Percentiles rank a stretch among this genome's conserved stretches.
These are phyloP conservation scores for Epistrophe eligans DNA, from an alignment of 2,888 invertebrate species.

Conservation along the genomic window DNA sequence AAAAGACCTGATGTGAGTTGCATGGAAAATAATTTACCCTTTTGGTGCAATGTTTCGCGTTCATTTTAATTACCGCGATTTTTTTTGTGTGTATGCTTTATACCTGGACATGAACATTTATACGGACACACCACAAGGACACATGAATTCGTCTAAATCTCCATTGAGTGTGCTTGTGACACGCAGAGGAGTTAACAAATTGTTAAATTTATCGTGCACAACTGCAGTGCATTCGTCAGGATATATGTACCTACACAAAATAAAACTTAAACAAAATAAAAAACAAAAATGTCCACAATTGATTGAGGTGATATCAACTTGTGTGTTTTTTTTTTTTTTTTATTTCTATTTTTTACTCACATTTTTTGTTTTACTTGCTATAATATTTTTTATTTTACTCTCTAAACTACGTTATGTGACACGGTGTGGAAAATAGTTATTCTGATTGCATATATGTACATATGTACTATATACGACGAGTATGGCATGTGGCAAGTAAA, in stretches of 20 bases:
- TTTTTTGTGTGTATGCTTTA: background rate
- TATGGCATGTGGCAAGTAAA: background rate
- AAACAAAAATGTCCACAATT: constrained; percentile 15
- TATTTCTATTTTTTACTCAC: background rate
- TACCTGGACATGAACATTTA: background rate
- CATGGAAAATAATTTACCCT: constrained; percentile 18
- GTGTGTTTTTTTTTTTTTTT: background rate
- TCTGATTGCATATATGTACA: background rate
- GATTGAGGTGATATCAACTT: constrained; percentile 36
- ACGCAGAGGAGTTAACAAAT: constrained; percentile 37
- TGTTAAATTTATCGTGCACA: constrained; percentile 46
- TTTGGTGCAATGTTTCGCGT: constrained; percentile 14
- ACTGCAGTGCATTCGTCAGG: constrained; percentile 30
- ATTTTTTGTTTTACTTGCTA: constrained; percentile 2
- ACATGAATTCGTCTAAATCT: constrained; percentile 18
- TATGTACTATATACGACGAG: background rate
- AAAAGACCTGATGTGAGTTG: background rate
- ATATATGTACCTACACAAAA: background rate
- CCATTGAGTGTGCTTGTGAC: constrained; percentile 19
- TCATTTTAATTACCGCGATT: constrained; percentile 21
- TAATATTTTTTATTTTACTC: background rate
- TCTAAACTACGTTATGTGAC: constrained; percentile 1
- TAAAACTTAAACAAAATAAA: no score
- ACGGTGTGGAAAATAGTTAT: background rate
- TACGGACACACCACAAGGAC: constrained; percentile 10